Evolutionary conservation across 2,113 vertebrate species (phyloP).

Genomic region (Rana temporaria): DNA sequence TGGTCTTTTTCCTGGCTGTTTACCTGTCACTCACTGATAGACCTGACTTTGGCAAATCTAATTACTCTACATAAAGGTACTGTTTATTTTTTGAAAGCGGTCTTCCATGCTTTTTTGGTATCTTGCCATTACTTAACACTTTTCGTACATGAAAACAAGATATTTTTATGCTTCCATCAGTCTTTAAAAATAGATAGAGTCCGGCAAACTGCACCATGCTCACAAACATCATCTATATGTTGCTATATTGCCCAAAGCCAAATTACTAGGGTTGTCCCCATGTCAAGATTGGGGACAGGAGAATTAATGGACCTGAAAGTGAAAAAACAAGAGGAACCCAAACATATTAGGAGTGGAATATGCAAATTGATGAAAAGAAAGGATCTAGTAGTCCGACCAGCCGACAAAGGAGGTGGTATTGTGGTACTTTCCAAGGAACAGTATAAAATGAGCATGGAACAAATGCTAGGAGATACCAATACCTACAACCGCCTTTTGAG

Average conservation of each 20-base stretch:
- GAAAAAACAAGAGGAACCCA: too few relatives aligned
- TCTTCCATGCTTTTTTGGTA: slow-evolving; percentile 58
- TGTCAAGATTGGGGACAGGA: too few relatives aligned
- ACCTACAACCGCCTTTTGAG: too few relatives aligned
- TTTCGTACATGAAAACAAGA: slow-evolving; percentile 63
- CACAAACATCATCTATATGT: slow-evolving; percentile 1
- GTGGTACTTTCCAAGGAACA: too few relatives aligned
- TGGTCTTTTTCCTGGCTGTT: slow-evolving; percentile 73
- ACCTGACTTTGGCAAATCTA: slow-evolving; percentile 60
- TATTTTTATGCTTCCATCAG: slow-evolving; percentile 60
- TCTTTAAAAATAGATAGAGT: slow-evolving; percentile 65
- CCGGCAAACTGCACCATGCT: neutral
- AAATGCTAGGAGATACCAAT: too few relatives aligned
- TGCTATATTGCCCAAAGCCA: slow-evolving; percentile 40
- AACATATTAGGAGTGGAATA: too few relatives aligned
- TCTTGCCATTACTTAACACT: slow-evolving; percentile 63
- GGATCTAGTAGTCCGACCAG: too few relatives aligned
- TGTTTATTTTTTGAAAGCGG: slow-evolving; percentile 66
- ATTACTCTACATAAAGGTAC: slow-evolving; percentile 66
- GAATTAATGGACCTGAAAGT: too few relatives aligned
- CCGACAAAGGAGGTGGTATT: too few relatives aligned
- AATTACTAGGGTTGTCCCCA: too few relatives aligned
- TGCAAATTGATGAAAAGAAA: too few relatives aligned
- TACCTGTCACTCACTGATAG: slow-evolving; percentile 64
- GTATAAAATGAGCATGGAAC: too few relatives aligned